Evolutionary conservation across 2,797 vertebrate genomes (phyloP).

Genomic region (Pseudotriccus pelzelni): DNA sequence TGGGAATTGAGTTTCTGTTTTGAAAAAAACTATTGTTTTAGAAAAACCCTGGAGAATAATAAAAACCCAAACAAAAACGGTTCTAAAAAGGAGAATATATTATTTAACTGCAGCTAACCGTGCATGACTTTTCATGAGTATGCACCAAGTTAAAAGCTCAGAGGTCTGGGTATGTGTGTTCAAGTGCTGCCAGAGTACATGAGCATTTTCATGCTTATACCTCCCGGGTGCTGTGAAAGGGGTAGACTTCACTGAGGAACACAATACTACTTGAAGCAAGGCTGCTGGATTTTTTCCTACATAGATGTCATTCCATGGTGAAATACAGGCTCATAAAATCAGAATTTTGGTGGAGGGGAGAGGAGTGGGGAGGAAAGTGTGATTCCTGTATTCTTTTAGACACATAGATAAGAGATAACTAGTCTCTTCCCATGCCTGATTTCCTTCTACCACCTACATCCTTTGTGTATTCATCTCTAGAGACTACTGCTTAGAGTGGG

Average conservation of each 20-base stretch:
- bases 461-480: background rate
- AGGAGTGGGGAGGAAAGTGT: no score
- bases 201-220: background rate
- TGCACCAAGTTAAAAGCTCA: background rate
- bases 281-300: background rate
- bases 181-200: background rate
- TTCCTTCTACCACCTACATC: background rate
- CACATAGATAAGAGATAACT: background rate
- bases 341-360: background rate
- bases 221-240: background rate
- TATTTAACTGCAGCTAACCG: background rate
- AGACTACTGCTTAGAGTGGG: background rate
- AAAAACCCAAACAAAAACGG: background rate
- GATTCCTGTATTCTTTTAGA: background rate
- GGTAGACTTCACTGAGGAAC: rapidly evolving
- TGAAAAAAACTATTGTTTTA: background rate
- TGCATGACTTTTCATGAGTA: background rate
- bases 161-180: rapidly evolving
- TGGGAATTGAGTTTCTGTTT: background rate
- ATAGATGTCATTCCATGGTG: background rate
- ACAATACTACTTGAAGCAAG: background rate
- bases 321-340: background rate
- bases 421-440: background rate
- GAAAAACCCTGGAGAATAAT: background rate
- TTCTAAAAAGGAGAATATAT: background rate